Evolutionary conservation across 2,113 vertebrate genomes (phyloP), one percentile per base, ranked within the genome.

Genomic region (Tringa solitaria): DNA sequence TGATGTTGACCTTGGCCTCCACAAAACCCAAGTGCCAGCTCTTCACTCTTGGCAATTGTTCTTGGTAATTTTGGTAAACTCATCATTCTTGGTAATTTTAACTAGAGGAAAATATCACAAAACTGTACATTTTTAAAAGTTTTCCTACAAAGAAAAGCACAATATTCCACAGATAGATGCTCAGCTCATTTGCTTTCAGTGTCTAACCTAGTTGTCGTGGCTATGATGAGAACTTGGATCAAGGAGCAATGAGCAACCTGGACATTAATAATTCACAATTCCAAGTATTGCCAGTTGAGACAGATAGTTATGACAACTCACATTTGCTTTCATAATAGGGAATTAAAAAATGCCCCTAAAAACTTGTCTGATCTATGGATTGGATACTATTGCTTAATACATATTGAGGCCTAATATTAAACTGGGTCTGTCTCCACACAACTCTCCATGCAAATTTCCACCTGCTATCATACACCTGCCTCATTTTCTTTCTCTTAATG

Each of bases 151-250:
- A 39, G 37, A 67, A 14, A 54, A 70, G 68, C 45, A 48, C 32
- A 6, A 8, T 1, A 67, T 45, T 26, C 50, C 35, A 10, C 53
- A 33, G 46, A 17, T 4, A 70, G 46, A 69, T 0, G 8, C 19
- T 61, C 0, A 0, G 27, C 23, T 51, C 0, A 3, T 27, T 11
- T 48, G 50, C 60, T 77, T 37, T 37, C 30, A 0, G 1, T 13
- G 61, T 35, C 30, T 28, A 21, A 27, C 24, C 28, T 4, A 5
- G 14, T 4, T 57, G 64, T 26, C 59, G 3, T 9, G 32, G 54
- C 54, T 45, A 12, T 9, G 56, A 30, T 2, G 35, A 30, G 45
- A 73, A 8, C 43, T 27, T 48, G 50, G 75, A 48, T 12, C 39
- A 69, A 56, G 59, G 35, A 83, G 35, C 32, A 33, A 30, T 0